Evolutionary conservation across 2,797 vertebrate genomes (phyloP).

Genomic region (Botia kubotai): DNA sequence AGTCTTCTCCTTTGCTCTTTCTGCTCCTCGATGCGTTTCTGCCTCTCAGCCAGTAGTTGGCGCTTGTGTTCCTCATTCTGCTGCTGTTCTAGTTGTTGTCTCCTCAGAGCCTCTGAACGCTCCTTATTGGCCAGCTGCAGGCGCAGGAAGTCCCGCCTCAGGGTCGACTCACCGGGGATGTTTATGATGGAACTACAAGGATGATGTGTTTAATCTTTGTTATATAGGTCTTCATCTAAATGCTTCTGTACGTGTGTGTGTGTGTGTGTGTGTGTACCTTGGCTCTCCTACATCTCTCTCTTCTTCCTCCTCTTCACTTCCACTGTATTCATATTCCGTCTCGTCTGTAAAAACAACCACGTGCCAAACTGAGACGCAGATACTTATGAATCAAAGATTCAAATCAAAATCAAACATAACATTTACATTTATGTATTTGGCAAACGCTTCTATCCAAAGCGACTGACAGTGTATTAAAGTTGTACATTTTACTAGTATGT

Average conservation of each 20-base stretch:
- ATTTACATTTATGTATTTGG: too few species aligned
- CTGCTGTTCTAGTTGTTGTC: conserved; percentile 97
- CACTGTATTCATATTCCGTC: conserved; percentile 96
- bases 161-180: conserved; percentile 93
- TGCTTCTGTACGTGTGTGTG: background rate
- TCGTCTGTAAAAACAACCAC: conserved; percentile 82
- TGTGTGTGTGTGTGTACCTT: conserved; percentile 72
- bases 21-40: conserved; percentile 98
- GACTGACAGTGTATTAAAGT: too few species aligned
- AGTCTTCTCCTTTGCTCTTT: conserved; percentile 93
- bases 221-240: background rate
- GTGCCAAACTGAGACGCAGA: too few species aligned
- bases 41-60: conserved; percentile 93
- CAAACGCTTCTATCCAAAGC: too few species aligned
- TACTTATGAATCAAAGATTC: too few species aligned
- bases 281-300: conserved; percentile 92
- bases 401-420: too few species aligned
- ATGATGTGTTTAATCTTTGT: background rate
- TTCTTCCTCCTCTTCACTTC: conserved; percentile 96
- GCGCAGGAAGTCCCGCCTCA: conserved; percentile 94
- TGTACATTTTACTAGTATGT: too few species aligned
- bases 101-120: conserved; percentile 91
- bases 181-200: conserved; percentile 92
- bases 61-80: conserved; percentile 98
- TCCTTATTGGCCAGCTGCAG: conserved; percentile 98